Base-by-base conservation (phyloP, 2,797 vertebrate genomes). In the Prunella strophiata region DNA sequence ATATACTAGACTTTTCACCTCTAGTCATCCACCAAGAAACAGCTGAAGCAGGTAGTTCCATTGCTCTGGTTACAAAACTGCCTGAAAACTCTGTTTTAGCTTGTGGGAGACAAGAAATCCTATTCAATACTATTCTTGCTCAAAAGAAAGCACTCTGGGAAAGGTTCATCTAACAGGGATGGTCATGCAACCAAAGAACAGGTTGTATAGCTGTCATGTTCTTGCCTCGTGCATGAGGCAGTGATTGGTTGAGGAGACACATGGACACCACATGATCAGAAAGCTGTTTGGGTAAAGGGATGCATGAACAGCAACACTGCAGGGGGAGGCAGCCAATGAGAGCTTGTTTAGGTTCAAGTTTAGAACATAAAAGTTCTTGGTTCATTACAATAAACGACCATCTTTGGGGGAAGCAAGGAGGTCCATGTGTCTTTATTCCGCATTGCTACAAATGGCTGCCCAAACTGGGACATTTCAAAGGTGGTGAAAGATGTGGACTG, bases 401-500 rank as follows among this genome's bases (percentile, higher is more conserved):
- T 38, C 8, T 70, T 50, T 7, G 26, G 66, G 26, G 38, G 66
- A 61, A 38, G 47, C 47, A 23, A 38, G 15, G 34, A 13, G 6
- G 34, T 38, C 18, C 27, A 27, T 10, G 34, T 68, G 65, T 29
- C 21, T 68, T 51, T 51, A 27, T 23, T 51, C 27, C 48, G 23
- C 23, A 13, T 62, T 62, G 8, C 30, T 51, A 22, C 14, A 42
- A 62, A 27, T n/a, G 18, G 21, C 8, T 61, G 18, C 47, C 30
- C 30, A 10, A 62, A n/a, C 8, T 3, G 2, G 11, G 30, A 51
- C 18, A 10, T 51, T n/a, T n/a, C 36, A n/a, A 47, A 32, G 21
- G n/a, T 1, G 3, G 27, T 38, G 7, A 74, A 38, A 62, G 57
- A 27, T 13, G 19, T 51, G 30, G 58, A 62, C 9, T 0, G 3